These are phyloP conservation scores for Mythimna lalbum DNA, from an alignment of 2,888 invertebrate genomes.

Conservation along the genomic window DNA sequence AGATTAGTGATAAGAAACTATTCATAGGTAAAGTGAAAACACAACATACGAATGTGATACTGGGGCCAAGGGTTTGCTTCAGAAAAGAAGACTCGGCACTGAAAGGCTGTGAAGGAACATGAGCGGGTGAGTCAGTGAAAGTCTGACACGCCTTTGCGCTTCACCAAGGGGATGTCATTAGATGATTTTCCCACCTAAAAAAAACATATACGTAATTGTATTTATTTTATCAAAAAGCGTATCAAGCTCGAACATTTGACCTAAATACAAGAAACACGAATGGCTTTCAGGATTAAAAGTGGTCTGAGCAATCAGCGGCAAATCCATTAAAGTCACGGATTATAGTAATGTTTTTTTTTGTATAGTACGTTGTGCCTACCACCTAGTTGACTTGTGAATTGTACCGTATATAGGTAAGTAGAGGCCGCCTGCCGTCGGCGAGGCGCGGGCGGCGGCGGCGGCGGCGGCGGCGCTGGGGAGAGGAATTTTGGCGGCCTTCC, in stretches of 20 bases:
- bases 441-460: slow-evolving; percentile 51
- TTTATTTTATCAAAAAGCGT: slow-evolving; percentile 7
- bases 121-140: too few relatives aligned
- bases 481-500: slow-evolving; percentile 78
- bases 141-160: too few relatives aligned
- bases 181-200: too few relatives aligned
- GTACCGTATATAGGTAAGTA: slow-evolving; percentile 54
- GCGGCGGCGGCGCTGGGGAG: slow-evolving; percentile 62
- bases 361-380: slow-evolving; percentile 10
- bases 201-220: too few relatives aligned
- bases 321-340: slow-evolving; percentile 37
- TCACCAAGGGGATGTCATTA: too few relatives aligned
- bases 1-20: slow-evolving; percentile 6
- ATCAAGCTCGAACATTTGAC: slow-evolving; percentile 5
- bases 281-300: slow-evolving; percentile 45
- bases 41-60: background rate
- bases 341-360: slow-evolving; percentile 37
- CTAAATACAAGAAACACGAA: slow-evolving; percentile 34
- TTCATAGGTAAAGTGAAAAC: slow-evolving; percentile 5
- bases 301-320: slow-evolving; percentile 30
- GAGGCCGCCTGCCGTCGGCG: slow-evolving; percentile 51
- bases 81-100: too few relatives aligned
- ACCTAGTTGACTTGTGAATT: slow-evolving; percentile 40
- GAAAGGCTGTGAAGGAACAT: too few relatives aligned
- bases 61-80: too few relatives aligned